These are phyloP conservation scores for Tyria jacobaeae DNA, from an alignment of 2,888 invertebrate species.

Conservation along the genomic window DNA sequence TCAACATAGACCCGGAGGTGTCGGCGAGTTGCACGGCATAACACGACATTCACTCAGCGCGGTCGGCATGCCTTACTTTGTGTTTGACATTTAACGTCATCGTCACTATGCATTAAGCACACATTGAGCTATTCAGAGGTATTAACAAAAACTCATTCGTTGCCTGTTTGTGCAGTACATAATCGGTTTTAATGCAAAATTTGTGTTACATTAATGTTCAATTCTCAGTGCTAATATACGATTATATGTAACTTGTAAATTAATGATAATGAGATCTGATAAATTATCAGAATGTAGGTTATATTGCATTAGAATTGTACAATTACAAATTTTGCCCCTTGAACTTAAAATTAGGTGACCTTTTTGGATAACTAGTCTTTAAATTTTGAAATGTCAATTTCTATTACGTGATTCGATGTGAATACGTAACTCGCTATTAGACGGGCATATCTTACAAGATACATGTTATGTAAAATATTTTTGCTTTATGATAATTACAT, in stretches of 20 bases:
- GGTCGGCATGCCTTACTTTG: slow-evolving; percentile 55
- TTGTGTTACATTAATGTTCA: slow-evolving; percentile 11
- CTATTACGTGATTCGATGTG: slow-evolving; percentile 47
- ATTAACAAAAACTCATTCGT: slow-evolving; percentile 30
- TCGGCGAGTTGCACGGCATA: slow-evolving; percentile 32
- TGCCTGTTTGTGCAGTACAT: slow-evolving; percentile 24
- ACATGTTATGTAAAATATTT: slow-evolving; percentile 49
- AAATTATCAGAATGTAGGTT: slow-evolving; percentile 9
- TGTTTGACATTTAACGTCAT: slow-evolving; percentile 68
- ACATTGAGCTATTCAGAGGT: slow-evolving; percentile 22
- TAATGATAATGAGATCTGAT: slow-evolving; percentile 11
- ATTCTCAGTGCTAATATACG: neutral
- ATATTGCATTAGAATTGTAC: slow-evolving; percentile 16
- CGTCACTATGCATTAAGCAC: slow-evolving; percentile 52
- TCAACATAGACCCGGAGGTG: slow-evolving; percentile 43
- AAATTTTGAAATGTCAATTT: slow-evolving; percentile 47
- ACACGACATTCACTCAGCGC: slow-evolving; percentile 61
- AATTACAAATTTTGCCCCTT: slow-evolving; percentile 45
- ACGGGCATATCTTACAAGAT: slow-evolving; percentile 33
- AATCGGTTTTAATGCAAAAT: slow-evolving; percentile 7
- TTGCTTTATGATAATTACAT: slow-evolving; percentile 34
- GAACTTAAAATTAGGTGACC: slow-evolving; percentile 56
- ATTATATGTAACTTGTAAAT: slow-evolving; percentile 7
- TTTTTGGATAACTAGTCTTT: slow-evolving; percentile 44
- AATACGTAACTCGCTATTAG: slow-evolving; percentile 45